phyloP scores from a whole-genome alignment of 2,113 vertebrate species.

The Oryzias javanicus region DNA sequence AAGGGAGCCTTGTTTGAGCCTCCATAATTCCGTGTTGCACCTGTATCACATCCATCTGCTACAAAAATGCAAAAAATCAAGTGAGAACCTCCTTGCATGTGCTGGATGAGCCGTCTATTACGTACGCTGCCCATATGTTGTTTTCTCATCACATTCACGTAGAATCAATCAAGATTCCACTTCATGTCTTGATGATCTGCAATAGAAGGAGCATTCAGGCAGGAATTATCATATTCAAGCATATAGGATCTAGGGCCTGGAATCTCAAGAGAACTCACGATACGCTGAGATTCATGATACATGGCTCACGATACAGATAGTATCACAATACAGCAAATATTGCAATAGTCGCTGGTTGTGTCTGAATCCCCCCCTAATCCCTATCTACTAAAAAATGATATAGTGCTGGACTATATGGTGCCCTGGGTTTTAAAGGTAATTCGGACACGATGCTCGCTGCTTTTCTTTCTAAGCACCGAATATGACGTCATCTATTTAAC shows the following conservation, averaged over 20 bases:
- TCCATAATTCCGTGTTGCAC: conserved; percentile 16
- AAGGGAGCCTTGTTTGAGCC: conserved; percentile 3
- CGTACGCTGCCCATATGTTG: background rate
- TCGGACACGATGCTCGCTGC: too few relatives aligned
- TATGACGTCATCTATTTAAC: too few relatives aligned
- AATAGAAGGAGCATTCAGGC: background rate
- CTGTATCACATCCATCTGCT: background rate
- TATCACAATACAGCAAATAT: too few relatives aligned
- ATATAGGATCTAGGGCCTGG: background rate
- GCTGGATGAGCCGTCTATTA: conserved; percentile 6
- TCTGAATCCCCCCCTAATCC: too few relatives aligned
- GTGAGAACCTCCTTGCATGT: conserved; percentile 1
- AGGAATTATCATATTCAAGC: background rate
- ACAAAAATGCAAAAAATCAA: background rate
- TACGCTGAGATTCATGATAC: too few relatives aligned
- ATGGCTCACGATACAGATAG: too few relatives aligned
- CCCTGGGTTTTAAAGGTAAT: too few relatives aligned
- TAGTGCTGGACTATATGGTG: too few relatives aligned
- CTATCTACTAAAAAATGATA: too few relatives aligned
- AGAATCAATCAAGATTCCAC: conserved; percentile 3
- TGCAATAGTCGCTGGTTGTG: too few relatives aligned
- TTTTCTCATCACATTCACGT: background rate
- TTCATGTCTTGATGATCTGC: background rate
- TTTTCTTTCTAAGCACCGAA: too few relatives aligned
- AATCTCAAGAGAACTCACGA: too few relatives aligned